These are phyloP conservation scores for Lasioglossum baleicum DNA, from an alignment of 1,140 invertebrate species.

Conservation along the genomic window DNA sequence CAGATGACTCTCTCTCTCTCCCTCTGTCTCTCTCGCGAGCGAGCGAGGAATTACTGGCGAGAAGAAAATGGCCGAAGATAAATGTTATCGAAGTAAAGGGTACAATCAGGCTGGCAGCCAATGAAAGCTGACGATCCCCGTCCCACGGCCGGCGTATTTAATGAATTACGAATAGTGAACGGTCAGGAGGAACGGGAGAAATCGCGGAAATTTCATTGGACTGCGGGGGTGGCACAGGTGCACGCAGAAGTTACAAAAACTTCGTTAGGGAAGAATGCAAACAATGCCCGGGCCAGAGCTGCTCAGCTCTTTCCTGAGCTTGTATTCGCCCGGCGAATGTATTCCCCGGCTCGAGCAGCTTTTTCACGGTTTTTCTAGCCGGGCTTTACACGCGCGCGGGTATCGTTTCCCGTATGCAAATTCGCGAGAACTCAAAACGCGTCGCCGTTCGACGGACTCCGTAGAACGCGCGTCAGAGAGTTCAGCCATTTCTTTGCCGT, in stretches of 20 bases:
- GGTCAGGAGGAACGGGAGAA: constrained; percentile 24
- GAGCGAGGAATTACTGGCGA: background rate
- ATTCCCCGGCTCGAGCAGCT: background rate
- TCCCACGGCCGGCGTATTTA: background rate
- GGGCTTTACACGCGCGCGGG: constrained; percentile 41
- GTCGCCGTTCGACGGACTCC: constrained; percentile 1
- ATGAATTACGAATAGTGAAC: constrained; percentile 48
- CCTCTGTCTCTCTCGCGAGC: background rate
- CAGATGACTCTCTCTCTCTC: background rate
- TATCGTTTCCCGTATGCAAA: constrained; percentile 65
- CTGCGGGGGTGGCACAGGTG: constrained; percentile 46
- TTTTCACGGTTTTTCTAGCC: constrained; percentile 23
- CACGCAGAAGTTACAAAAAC: constrained; percentile 61
- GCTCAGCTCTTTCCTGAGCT: constrained; percentile 33
- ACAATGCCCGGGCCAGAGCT: constrained; percentile 53
- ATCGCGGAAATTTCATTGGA: constrained; percentile 56
- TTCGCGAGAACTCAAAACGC: constrained; percentile 41
- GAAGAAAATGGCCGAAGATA: background rate
- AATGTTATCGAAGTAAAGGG: background rate
- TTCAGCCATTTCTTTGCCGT: constrained; percentile 48
- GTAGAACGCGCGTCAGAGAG: constrained; percentile 11
- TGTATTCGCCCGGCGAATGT: constrained; percentile 12
- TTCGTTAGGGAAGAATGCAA: constrained; percentile 63
- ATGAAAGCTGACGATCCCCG: background rate
- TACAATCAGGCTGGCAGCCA: background rate